These are phyloP conservation scores for Drosophila mauritiana DNA, from an alignment of 1,140 invertebrate species.

Conservation along the genomic window DNA sequence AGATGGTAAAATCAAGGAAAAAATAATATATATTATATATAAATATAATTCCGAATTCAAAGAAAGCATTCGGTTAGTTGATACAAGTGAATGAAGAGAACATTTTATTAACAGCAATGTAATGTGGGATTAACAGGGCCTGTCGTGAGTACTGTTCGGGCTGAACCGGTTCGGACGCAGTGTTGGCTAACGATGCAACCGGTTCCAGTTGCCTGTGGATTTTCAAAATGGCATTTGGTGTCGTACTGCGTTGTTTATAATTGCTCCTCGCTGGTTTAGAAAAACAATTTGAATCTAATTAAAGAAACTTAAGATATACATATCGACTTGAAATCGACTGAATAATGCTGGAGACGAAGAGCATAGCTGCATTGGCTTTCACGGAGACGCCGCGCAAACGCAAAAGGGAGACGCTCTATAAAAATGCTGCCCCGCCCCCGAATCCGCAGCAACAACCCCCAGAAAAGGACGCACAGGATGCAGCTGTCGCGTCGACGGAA, in stretches of 20 bases:
- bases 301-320: neutral
- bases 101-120: neutral
- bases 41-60: too few species aligned
- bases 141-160: neutral
- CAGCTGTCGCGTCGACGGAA: slow-evolving; percentile 37
- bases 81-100: too few species aligned
- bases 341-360: slow-evolving; percentile 67
- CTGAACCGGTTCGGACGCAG: slow-evolving; percentile 3
- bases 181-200: slow-evolving; percentile 5
- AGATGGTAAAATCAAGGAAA: too few species aligned
- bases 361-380: slow-evolving; percentile 62
- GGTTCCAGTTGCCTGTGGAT: slow-evolving; percentile 6
- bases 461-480: slow-evolving; percentile 29
- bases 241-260: slow-evolving; percentile 22
- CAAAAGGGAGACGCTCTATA: slow-evolving; percentile 59
- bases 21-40: too few species aligned
- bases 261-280: neutral
- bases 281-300: neutral
- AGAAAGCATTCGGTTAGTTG: too few species aligned
- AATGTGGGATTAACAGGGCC: neutral
- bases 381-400: slow-evolving; percentile 78
- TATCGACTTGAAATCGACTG: neutral
- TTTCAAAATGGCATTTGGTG: slow-evolving; percentile 25
- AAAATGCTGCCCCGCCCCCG: slow-evolving; percentile 13
- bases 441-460: slow-evolving; percentile 33